Conservation (phyloP, 2,888 invertebrate genomes). For the Strigamia maritima region DNA sequence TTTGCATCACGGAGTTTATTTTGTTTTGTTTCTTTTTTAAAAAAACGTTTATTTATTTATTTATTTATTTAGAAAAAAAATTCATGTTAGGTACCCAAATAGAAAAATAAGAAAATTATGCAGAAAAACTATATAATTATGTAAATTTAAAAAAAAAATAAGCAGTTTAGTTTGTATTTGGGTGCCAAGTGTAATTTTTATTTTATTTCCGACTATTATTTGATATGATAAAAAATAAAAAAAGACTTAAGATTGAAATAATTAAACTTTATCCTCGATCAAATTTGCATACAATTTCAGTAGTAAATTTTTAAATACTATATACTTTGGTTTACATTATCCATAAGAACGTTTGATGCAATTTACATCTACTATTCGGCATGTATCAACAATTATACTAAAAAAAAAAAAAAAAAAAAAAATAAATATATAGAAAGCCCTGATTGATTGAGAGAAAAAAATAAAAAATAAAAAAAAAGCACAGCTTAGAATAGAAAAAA, state of each 20-base stretch:
- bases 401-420: not conserved
- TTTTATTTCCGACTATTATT: not conserved
- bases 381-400: not conserved
- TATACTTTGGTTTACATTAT: not conserved
- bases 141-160: too few species aligned
- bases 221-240: not conserved
- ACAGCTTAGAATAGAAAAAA: constrained; percentile 29
- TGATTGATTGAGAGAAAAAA: not conserved
- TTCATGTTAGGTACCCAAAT: not conserved
- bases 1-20: constrained; percentile 6
- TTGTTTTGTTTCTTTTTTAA: not conserved
- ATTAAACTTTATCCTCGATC: not conserved
- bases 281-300: constrained; percentile 21
- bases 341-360: not conserved
- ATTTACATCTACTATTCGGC: not conserved
- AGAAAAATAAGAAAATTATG: not conserved
- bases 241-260: not conserved
- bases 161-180: too few species aligned
- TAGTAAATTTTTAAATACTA: constrained; percentile 3
- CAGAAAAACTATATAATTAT: too few species aligned
- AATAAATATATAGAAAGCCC: not conserved
- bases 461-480: not conserved
- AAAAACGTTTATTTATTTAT: constrained; percentile 1
- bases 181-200: too few species aligned
- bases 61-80: not conserved